Evolutionary conservation across 2,113 vertebrate genomes (phyloP), one percentile per base, ranked within the genome.

Genomic region (Orthochromis indermauri): DNA sequence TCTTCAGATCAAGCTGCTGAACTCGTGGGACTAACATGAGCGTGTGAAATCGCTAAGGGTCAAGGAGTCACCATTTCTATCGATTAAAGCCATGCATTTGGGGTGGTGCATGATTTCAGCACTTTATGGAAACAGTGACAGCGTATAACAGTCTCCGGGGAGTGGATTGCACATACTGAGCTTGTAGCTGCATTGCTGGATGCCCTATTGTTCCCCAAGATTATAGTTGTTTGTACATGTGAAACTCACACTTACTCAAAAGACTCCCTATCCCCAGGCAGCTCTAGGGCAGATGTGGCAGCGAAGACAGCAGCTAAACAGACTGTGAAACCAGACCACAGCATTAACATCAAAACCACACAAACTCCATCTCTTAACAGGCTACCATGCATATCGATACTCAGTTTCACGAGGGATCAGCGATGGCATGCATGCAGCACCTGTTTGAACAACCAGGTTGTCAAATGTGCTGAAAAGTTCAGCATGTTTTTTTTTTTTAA

Each of bases 171-270:
- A 28, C 21, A 73, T 45, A 45, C 13, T 45, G 40, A 28, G 40
- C 68, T 73, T 73, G 68, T 47, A 47, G 42, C 24, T 76, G 68
- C 68, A 47, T 19, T 28, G 14, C 71, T 76, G 24, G 71, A 47
- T 47, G 71, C 42, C 0, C 26, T 47, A 4, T 71, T 42, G 35
- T 17, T 76, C 71, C 42, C 71, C 40, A 19, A 28, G 42, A 76
- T 76, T 76, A 47, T 7, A 76, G 40, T 42, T 73, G 68, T 73
- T 42, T 47, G 21, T 73, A 73, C 40, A 26, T 45, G 68, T 47
- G 68, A 76, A 76, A 76, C 68, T 76, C 68, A 76, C 68, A 76
- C 40, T 17, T 76, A 76, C 40, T 47, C 71, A 47, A 47, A 76
- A 5, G 40, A 11, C 40, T 73, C 13, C 40, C 13, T 47, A 28